phyloP scores from a whole-genome alignment of 2,888 invertebrate species.

The Punctoribates punctum region DNA sequence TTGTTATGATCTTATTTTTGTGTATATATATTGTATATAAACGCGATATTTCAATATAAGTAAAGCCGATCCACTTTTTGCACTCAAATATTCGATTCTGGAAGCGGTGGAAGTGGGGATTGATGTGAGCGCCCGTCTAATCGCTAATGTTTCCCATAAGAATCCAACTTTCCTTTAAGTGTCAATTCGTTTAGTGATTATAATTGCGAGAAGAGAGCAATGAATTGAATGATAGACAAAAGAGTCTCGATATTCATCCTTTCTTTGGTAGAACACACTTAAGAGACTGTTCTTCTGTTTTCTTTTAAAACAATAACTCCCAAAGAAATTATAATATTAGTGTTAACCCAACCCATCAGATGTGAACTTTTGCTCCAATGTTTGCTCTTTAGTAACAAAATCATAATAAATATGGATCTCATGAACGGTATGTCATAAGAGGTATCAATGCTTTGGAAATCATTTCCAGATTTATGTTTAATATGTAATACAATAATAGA shows the following conservation, averaged over 20 bases:
- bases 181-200: conserved; percentile 35
- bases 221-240: neutral
- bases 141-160: conserved; percentile 35
- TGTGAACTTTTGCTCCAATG: too few relatives aligned
- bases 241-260: neutral
- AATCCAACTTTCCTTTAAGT: conserved; percentile 21
- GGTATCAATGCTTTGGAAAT: too few relatives aligned
- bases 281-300: neutral
- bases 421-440: too few relatives aligned
- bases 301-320: neutral
- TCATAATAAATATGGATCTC: too few relatives aligned
- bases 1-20: conserved; percentile 26
- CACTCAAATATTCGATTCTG: conserved; percentile 19
- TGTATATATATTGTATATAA: neutral
- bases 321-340: neutral
- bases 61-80: conserved; percentile 3
- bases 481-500: neutral
- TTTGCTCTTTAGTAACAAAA: too few relatives aligned
- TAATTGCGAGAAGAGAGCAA: conserved; percentile 14
- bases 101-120: neutral
- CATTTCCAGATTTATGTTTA: too few relatives aligned
- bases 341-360: too few relatives aligned
- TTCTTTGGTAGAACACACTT: neutral
- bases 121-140: conserved; percentile 9
- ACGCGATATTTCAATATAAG: conserved; percentile 9